phyloP scores from a whole-genome alignment of 2,113 vertebrate genomes.

The Grus americana region DNA sequence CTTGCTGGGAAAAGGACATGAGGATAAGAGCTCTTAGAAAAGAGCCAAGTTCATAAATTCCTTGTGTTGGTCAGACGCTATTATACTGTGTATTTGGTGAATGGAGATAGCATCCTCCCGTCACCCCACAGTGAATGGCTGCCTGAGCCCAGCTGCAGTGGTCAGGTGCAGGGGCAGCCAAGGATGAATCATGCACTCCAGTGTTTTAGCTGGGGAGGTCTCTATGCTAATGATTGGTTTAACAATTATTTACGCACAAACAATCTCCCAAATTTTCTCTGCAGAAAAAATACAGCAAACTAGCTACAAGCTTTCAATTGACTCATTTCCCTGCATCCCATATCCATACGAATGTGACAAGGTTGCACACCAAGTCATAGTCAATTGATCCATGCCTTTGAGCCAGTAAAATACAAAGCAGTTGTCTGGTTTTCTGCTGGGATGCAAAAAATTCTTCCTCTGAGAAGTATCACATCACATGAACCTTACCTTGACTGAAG shows the following conservation, averaged over 20 bases:
- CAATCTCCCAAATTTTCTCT: background rate
- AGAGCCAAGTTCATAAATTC: background rate
- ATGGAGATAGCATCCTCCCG: background rate
- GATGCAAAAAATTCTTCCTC: background rate
- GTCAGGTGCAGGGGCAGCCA: background rate
- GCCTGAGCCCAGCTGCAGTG: background rate
- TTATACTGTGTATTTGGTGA: background rate
- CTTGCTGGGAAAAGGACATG: background rate
- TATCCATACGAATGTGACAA: background rate
- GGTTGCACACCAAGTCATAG: background rate
- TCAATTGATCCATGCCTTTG: background rate
- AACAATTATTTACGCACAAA: background rate
- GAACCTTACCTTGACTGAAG: background rate
- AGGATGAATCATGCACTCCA: background rate
- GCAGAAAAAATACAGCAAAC: background rate
- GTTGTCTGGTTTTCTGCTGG: background rate
- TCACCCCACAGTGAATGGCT: background rate
- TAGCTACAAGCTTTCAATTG: background rate
- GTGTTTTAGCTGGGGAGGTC: background rate
- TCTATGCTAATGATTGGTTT: background rate
- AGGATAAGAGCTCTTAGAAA: background rate
- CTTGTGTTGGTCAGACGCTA: fast-evolving
- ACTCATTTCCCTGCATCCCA: background rate
- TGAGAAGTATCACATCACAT: background rate
- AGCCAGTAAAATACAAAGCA: background rate